Percentiles rank a stretch among this genome's conserved stretches.
These are phyloP conservation scores for Bursaphelenchus okinawaensis DNA, from an alignment of 2,888 invertebrate species.

Conservation along the genomic window DNA sequence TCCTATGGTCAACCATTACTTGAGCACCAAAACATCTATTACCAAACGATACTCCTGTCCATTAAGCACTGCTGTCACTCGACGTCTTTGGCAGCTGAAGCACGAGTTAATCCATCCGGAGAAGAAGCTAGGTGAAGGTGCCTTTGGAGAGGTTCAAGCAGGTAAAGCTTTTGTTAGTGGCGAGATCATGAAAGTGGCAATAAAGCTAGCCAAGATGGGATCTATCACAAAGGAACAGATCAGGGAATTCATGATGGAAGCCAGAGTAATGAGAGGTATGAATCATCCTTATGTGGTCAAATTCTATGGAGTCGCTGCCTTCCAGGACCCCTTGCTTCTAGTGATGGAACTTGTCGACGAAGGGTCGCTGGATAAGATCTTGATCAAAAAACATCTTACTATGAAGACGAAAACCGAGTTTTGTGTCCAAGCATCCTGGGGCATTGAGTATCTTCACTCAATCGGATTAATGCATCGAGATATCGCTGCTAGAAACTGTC, in stretches of 20 bases:
- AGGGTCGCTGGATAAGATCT: slow-evolving; percentile 9
- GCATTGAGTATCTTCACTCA: slow-evolving; percentile 25
- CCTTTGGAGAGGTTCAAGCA: slow-evolving; percentile 26
- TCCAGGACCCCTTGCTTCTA: slow-evolving; percentile 12
- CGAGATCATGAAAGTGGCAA: slow-evolving; percentile 23
- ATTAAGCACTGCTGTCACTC: slow-evolving; percentile 7
- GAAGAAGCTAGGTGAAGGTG: slow-evolving; percentile 32
- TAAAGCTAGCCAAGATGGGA: slow-evolving; percentile 15
- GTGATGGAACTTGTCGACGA: slow-evolving; percentile 16
- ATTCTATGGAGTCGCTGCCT: slow-evolving; percentile 17
- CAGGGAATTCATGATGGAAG: slow-evolving; percentile 18
- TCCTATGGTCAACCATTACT: slow-evolving; percentile 23
- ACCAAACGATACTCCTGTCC: slow-evolving; percentile 7
- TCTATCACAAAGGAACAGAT: slow-evolving; percentile 22
- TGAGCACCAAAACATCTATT: slow-evolving; percentile 27
- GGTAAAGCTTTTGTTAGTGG: slow-evolving; percentile 14
- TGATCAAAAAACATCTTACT: slow-evolving; percentile 1
- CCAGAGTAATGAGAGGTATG: slow-evolving; percentile 22
- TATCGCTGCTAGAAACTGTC: slow-evolving; percentile 30
- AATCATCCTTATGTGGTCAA: slow-evolving; percentile 21
- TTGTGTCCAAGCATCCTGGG: slow-evolving; percentile 14
- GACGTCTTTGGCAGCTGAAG: slow-evolving; percentile 17
- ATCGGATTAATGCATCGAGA: slow-evolving; percentile 29
- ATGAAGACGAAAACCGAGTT: slow-evolving; percentile 2
- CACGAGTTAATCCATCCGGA: slow-evolving; percentile 13